Evolutionary conservation across 2,113 vertebrate genomes (phyloP).

Genomic region (Kryptolebias marmoratus): DNA sequence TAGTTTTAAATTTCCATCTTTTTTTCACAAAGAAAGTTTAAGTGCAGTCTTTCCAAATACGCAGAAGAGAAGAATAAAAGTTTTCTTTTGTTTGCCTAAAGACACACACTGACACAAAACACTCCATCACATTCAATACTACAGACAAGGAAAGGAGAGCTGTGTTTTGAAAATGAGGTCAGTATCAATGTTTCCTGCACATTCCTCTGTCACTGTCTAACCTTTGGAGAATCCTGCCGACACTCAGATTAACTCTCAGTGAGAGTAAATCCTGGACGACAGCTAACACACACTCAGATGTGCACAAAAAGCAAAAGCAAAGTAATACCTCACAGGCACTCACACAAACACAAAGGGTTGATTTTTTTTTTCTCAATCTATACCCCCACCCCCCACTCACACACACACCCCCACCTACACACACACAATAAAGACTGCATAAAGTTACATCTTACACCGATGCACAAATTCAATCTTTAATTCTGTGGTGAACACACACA

Average conservation of each 20-base stretch:
- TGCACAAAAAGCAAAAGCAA: slow-evolving; percentile 15
- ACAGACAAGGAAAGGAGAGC: slow-evolving; percentile 34
- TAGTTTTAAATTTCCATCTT: neutral
- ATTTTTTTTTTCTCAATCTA: too few relatives aligned
- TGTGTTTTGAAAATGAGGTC: slow-evolving; percentile 66
- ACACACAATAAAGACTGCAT: slow-evolving; percentile 26
- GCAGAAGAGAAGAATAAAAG: neutral
- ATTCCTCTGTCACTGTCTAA: slow-evolving; percentile 58
- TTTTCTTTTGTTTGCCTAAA: slow-evolving; percentile 4
- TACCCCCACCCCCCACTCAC: too few relatives aligned
- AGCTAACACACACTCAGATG: slow-evolving; percentile 42
- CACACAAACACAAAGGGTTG: slow-evolving; percentile 26
- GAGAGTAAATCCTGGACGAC: slow-evolving; percentile 72
- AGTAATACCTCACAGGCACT: slow-evolving; percentile 39
- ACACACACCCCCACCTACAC: slow-evolving; percentile 23
- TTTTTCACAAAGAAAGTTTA: neutral
- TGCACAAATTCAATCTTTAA: slow-evolving; percentile 53
- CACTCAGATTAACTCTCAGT: slow-evolving; percentile 68
- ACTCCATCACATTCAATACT: slow-evolving; percentile 15
- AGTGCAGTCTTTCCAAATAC: neutral
- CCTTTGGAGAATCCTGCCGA: slow-evolving; percentile 69
- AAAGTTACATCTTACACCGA: slow-evolving; percentile 48
- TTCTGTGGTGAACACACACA: slow-evolving; percentile 36
- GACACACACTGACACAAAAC: slow-evolving; percentile 6
- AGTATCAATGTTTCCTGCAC: slow-evolving; percentile 52